Base-by-base conservation (phyloP, 1,140 invertebrate genomes). In the Atta colombica region DNA sequence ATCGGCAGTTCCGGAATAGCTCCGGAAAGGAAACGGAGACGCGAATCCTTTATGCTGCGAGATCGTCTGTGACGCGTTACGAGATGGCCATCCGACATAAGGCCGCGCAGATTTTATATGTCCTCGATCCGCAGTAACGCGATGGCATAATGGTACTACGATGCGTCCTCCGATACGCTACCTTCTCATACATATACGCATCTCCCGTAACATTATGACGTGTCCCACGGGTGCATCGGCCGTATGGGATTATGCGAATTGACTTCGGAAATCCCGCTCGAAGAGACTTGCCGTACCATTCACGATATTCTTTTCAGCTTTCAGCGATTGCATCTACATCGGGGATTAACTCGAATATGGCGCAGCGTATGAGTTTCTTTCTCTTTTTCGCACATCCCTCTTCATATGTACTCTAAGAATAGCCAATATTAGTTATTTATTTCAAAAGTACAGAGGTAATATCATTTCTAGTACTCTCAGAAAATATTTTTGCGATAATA, bases 161-260 rank as follows among this genome's bases (percentile, higher is more conserved):
- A 61, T 53, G 25, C 55, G 12, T 84, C 55, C 55, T 84, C 55
- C 80, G 69, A 61, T 84, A 74, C 35, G 35, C 66, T 71, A 72
- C 39, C 66, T 82, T 21, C 75, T 8, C 35, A 35, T 53, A n/a
- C 35, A 51, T 69, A 31, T 51, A 61, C 71, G 69, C 69, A 61
- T 84, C 28, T 74, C 49, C 63, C 63, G 77, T 35, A 28, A 31
- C 77, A 69, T 81, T 82, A 74, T 55, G 53, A 61, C 53, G 53
- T 60, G 66, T 82, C 69, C 69, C 80, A 39, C 80, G 60, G 58
- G 69, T 75, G 80, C 39, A 25, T 10, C 78, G 78, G 21, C 80
- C 69, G 69, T 84, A 21, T 69, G 3, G 80, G 80, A 84, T 84
- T 84, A 84, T 84, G 55, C 55, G 80, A 84, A 84, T 74, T 25